phyloP scores from a whole-genome alignment of 2,797 vertebrate species.

The Muscicapa comitata region DNA sequence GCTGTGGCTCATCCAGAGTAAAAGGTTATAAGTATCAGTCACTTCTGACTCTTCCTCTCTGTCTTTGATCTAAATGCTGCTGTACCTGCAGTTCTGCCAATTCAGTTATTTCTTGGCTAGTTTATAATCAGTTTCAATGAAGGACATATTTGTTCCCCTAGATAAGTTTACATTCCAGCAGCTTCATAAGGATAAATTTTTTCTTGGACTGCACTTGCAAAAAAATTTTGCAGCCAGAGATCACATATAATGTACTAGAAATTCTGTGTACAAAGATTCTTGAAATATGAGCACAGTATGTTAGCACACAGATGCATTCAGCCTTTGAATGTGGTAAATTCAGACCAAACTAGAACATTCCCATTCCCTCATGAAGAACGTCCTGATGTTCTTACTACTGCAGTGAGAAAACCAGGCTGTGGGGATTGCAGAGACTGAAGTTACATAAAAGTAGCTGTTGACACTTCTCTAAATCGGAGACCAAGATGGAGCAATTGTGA shows the following conservation, averaged over 20 bases:
- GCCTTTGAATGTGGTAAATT: neutral
- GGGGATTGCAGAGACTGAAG: neutral
- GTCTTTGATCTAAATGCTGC: neutral
- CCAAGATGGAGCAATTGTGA: neutral
- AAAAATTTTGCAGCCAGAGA: neutral
- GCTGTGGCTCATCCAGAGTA: neutral
- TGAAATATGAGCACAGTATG: neutral
- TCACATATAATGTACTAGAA: neutral
- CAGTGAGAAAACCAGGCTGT: accelerated
- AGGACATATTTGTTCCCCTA: neutral
- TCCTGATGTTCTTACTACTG: neutral
- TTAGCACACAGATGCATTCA: neutral
- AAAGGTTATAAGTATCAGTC: neutral
- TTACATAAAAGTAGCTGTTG: neutral
- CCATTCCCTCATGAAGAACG: neutral
- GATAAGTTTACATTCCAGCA: neutral
- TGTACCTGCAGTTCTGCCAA: neutral
- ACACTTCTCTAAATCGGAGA: neutral
- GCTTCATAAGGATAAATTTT: neutral
- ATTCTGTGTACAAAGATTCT: neutral
- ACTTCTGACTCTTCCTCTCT: neutral
- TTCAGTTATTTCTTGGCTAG: neutral
- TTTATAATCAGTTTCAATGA: neutral
- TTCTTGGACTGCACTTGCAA: neutral
- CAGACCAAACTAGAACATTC: neutral